Evolutionary conservation across 2,113 vertebrate genomes (phyloP).

Genomic region (Tylochromis polylepis): DNA sequence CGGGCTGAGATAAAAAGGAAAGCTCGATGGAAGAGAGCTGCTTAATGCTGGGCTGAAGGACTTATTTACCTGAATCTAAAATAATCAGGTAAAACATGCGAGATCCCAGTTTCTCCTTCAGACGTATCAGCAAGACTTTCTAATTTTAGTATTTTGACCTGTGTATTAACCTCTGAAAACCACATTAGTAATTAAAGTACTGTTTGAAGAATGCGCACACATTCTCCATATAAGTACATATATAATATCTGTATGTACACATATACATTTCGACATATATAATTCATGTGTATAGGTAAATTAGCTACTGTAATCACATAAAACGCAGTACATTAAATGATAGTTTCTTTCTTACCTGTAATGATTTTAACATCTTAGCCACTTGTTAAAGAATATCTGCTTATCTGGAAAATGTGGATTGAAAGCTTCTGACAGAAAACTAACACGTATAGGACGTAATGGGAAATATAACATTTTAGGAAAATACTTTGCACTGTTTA

Average conservation of each 20-base stretch:
- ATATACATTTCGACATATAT: fast-evolving
- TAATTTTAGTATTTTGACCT: background rate
- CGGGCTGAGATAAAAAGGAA: background rate
- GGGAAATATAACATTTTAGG: background rate
- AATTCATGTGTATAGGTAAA: background rate
- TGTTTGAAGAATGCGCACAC: background rate
- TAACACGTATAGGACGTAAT: background rate
- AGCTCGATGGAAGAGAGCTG: background rate
- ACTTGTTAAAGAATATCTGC: background rate
- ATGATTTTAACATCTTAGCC: background rate
- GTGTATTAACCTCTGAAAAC: background rate
- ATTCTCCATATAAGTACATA: background rate
- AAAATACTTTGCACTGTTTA: background rate
- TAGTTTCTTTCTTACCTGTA: background rate
- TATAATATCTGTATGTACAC: background rate
- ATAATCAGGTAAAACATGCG: background rate
- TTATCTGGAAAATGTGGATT: background rate
- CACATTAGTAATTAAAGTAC: background rate
- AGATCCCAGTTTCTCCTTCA: background rate
- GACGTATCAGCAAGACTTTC: background rate
- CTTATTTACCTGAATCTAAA: background rate
- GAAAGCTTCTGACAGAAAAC: background rate
- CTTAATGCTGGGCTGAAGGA: background rate
- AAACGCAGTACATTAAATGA: background rate
- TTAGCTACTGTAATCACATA: background rate